Evolutionary conservation across 2,888 invertebrate species (phyloP).

Genomic region (Tipula helvola): DNA sequence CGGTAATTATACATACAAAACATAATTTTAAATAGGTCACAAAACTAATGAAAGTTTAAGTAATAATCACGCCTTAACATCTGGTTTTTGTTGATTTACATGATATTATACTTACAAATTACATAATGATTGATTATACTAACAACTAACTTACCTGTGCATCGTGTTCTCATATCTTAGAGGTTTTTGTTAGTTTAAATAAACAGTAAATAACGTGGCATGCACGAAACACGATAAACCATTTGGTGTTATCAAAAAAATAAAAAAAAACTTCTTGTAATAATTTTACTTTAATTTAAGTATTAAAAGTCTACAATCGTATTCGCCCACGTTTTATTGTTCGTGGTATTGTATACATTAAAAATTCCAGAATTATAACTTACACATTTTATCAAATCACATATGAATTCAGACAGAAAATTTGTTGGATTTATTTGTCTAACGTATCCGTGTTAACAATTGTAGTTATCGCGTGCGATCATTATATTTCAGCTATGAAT

Average conservation of each 20-base stretch:
- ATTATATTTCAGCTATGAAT: too few species aligned
- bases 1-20: background rate
- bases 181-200: background rate
- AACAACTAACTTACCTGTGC: background rate
- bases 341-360: background rate
- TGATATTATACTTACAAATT: background rate
- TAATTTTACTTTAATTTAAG: background rate
- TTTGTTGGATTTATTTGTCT: background rate
- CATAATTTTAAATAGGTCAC: background rate
- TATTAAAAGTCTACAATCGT: background rate
- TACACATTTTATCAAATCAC: background rate
- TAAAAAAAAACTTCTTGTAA: background rate
- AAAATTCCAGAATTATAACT: background rate
- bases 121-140: background rate
- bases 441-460: background rate
- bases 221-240: background rate
- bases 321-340: background rate
- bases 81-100: background rate
- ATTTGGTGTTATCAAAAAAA: background rate
- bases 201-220: background rate
- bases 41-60: background rate
- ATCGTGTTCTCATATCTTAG: background rate
- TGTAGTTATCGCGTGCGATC: background rate
- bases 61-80: background rate
- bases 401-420: background rate